Evolutionary conservation across 2,113 vertebrate species (phyloP).

Genomic region (Gymnobelideus leadbeateri): DNA sequence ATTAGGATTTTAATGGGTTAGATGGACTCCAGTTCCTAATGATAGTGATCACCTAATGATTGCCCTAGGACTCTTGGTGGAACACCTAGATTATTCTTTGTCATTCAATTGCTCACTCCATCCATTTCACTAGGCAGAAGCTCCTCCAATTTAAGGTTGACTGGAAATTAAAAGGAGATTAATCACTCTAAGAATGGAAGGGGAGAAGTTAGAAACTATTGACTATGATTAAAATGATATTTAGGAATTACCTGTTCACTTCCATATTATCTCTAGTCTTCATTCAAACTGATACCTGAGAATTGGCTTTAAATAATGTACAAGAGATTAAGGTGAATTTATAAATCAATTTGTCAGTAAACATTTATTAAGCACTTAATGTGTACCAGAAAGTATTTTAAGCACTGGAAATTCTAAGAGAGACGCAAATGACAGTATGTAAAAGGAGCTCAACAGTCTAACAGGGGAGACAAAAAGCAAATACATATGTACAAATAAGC

Average conservation of each 20-base stretch:
- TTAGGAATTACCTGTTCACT: constrained; percentile 5
- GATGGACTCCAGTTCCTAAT: neutral
- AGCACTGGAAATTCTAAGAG: neutral
- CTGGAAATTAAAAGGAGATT: neutral
- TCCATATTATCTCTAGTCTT: neutral
- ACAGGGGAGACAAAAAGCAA: neutral
- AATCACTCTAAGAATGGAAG: neutral
- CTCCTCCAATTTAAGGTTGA: neutral
- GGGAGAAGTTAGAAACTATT: neutral
- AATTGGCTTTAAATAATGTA: neutral
- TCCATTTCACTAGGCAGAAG: neutral
- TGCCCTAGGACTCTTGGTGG: neutral
- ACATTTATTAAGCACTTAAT: neutral
- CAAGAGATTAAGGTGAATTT: neutral
- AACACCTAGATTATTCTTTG: neutral
- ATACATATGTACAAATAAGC: neutral
- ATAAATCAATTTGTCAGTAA: neutral
- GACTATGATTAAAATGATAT: constrained; percentile 3
- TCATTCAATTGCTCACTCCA: neutral
- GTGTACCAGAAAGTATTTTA: neutral
- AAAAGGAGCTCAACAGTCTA: neutral
- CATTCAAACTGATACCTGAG: neutral
- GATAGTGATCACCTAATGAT: neutral
- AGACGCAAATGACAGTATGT: neutral
- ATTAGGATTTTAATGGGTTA: neutral